phyloP scores from a whole-genome alignment of 2,888 invertebrate species.

The Amiota communis region DNA sequence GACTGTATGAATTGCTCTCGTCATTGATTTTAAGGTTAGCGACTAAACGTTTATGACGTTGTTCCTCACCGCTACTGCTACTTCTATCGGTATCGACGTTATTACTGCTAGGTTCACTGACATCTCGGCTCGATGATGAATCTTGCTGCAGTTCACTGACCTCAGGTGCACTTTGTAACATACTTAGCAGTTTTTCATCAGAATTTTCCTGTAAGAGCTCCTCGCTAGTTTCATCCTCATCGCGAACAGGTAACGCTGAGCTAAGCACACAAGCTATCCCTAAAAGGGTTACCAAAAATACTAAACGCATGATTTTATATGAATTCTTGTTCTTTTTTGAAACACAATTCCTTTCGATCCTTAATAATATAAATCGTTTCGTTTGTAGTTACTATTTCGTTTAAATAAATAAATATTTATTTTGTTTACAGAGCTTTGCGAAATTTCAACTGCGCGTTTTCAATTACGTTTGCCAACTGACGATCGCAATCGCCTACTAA shows the following conservation, averaged over 20 bases:
- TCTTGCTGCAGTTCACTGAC: not conserved
- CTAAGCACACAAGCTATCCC: not conserved
- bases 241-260: conserved; percentile 10
- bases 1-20: not conserved
- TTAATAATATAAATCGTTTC: not conserved
- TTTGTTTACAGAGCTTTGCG: too few species aligned
- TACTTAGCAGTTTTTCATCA: not conserved
- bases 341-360: not conserved
- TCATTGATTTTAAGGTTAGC: not conserved
- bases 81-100: not conserved
- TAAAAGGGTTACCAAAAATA: not conserved
- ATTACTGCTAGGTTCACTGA: not conserved
- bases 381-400: not conserved
- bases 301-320: conserved; percentile 10
- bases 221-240: not conserved
- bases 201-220: not conserved
- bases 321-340: not conserved
- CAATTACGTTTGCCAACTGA: conserved; percentile 43
- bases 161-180: not conserved
- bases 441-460: conserved; percentile 37
- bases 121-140: not conserved
- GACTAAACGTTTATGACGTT: not conserved
- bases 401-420: too few species aligned
- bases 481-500: conserved; percentile 31
- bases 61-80: not conserved